phyloP scores from a whole-genome alignment of 1,140 invertebrate genomes.

The Drosophila carrolli region DNA sequence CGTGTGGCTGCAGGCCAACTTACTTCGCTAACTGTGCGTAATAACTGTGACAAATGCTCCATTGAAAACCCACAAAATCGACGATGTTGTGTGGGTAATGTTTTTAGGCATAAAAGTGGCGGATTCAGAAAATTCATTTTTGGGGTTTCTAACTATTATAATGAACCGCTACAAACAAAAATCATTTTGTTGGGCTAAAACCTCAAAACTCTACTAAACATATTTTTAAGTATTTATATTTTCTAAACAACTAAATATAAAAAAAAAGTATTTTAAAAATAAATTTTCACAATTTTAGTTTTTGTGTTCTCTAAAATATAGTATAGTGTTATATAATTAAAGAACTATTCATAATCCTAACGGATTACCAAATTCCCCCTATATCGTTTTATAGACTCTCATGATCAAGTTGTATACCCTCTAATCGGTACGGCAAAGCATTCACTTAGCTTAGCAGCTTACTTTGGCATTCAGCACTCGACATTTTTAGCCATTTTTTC shows the following conservation, averaged over 20 bases:
- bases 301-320: too few relatives aligned
- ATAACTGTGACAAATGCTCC: constrained; percentile 32
- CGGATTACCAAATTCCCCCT: too few relatives aligned
- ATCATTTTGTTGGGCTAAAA: too few relatives aligned
- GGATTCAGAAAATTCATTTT: neutral
- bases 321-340: too few relatives aligned
- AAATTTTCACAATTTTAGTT: neutral
- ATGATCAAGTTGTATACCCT: constrained; percentile 7
- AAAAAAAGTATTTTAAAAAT: neutral
- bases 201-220: too few relatives aligned
- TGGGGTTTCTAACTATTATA: neutral
- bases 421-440: constrained; percentile 4
- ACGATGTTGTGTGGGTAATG: constrained; percentile 1
- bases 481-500: constrained; percentile 38
- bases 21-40: constrained; percentile 29
- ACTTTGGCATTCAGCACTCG: constrained; percentile 42
- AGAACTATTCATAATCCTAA: too few relatives aligned
- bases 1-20: constrained; percentile 3
- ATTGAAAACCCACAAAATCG: neutral
- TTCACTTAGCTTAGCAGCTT: constrained; percentile 10
- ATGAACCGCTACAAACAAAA: too few relatives aligned
- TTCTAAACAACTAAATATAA: too few relatives aligned
- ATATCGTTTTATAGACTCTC: neutral
- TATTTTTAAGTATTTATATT: too few relatives aligned
- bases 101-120: neutral